Base-by-base conservation (phyloP, 1,140 invertebrate genomes). In the Cydia fagiglandana region DNA sequence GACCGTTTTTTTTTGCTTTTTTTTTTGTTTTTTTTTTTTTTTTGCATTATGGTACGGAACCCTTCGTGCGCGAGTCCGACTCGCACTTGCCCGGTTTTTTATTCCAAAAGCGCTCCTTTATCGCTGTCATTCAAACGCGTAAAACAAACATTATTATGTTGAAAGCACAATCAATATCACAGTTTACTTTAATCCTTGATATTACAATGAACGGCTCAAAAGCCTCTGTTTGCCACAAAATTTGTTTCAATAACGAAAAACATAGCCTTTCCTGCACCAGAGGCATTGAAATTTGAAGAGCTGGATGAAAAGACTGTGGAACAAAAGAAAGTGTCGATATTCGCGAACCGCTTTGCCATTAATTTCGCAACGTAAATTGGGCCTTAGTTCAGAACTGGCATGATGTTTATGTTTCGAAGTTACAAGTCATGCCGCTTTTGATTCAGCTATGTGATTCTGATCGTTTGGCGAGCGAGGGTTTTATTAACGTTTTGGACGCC, bases 321-420 rank as follows among this genome's bases (percentile, higher is more conserved):
- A 56, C 53, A 56, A 56, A 56, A 56, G 53, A 56, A 6, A 15
- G 38, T 15, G 15, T 56, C 53, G 53, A 56, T 56, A 56, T 56
- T 56, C 53, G n/a, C 15, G 53, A 56, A 56, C 6, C 53, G 53
- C 53, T 56, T 56, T n/a, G 9, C 53, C 53, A 56, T 56, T 56
- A 56, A 17, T 56, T 56, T 56, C n/a, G 53, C 4, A 50, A 15
- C 53, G n/a, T 15, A 56, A 56, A 56, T 56, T 56, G 53, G 53
- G 53, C 53, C 17, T 6, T n/a, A 56, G 53, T 56, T 56, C 6
- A 20, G n/a, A 56, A 50, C 47, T 17, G 15, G 53, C 64, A 50
- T 30, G 13, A 64, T 64, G 64, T 64, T 64, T 64, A 30, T 68
- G 28, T 68, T 68, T 34, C 64, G 10, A 34, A 68, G 24, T 34